Evolutionary conservation across 2,888 invertebrate genomes (phyloP), one percentile per base, ranked within the genome.

Genomic region (Leptinotarsa juncta): DNA sequence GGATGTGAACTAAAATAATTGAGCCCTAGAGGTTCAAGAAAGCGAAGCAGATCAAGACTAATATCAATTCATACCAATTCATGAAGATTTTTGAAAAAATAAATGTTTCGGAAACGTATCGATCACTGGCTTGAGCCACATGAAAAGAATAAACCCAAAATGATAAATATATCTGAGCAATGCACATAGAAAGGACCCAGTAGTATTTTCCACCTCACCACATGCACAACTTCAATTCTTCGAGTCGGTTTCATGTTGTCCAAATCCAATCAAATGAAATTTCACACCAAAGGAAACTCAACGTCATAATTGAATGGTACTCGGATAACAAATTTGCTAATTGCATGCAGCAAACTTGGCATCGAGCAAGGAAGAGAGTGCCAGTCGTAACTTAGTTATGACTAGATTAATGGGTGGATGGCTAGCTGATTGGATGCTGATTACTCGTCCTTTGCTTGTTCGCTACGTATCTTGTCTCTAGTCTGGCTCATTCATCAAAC

Each of bases 261-360:
- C 18, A n/a, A 62, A 62, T 42, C 10, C 62, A 62, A 62, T 62
- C 62, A 3, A 62, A 42, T 62, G n/a, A n/a, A 26, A 62, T 62
- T 42, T 18, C 42, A 12, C 62, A 62, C 32, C 18, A n/a, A 42
- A 42, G 62, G 62, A 62, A 62, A 42, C 42, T n/a, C 16, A 32
- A 62, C 26, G 18, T 48, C 32, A 69, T 75, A 75, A 75, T 75
- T 70, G 67, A 75, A 67, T 72, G 69, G 66, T 53, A 67, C 70
- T 32, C 73, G 65, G 48, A 76, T 76, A 76, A 71, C 73, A 55
- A 67, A 73, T 73, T 70, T 70, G 73, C 73, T 76, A 73, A 76
- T 76, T 70, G 73, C 71, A 73, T 57, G 73, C 68, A 55, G 68
- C 67, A 65, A 72, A 73, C 57, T 71, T 69, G 71, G 68, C 50